Base-by-base conservation (phyloP, 1,140 invertebrate genomes). In the Rhyzopertha dominica region DNA sequence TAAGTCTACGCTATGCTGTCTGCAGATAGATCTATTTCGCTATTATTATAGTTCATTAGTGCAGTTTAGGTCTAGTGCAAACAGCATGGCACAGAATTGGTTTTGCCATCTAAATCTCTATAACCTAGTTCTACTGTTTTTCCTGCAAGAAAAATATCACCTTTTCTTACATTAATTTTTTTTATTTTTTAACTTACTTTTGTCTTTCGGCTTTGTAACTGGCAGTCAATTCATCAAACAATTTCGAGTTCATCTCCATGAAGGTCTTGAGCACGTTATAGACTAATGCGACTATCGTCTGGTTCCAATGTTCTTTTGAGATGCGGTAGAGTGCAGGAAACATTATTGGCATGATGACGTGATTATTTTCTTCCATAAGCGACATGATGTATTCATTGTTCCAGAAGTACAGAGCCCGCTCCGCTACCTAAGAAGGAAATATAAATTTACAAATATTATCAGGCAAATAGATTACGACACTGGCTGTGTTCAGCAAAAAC, bases 241-340 rank as follows among this genome's bases (percentile, higher is more conserved):
- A 79, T 73, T 95, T 97, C 61, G 93, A 95, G 77, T 99, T 98
- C 91, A 99, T 98, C 74, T 99, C 95, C 95, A 98, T 99, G 72
- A 99, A 98, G 47, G 96, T 87, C 74, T 99, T 98, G 60, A 99
- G 81, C 63, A 98, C 95, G 73, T 99, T 99, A 77, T 99, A 99
- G 62, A 99, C 94, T 56, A 99, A 83, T 29, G 95, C 95, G 58
- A 98, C 88, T 62, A 99, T 99, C 43, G 95, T 98, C 77, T 98
- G 95, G 77, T 99, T 99, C 96, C 96, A 99, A 73, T 99, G 96
- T 71, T 97, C 91, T 77, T 99, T 97, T 67, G 91, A 95, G 73
- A 95, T 95, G 68, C 88, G 89, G 73, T 97, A 97, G 57, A 99
- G 77, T 54, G 95, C 91, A 50, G 96, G 95, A 73, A 96, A 96